Conservation (phyloP, 2,888 invertebrate genomes). For the Caenorhabditis angaria region DNA sequence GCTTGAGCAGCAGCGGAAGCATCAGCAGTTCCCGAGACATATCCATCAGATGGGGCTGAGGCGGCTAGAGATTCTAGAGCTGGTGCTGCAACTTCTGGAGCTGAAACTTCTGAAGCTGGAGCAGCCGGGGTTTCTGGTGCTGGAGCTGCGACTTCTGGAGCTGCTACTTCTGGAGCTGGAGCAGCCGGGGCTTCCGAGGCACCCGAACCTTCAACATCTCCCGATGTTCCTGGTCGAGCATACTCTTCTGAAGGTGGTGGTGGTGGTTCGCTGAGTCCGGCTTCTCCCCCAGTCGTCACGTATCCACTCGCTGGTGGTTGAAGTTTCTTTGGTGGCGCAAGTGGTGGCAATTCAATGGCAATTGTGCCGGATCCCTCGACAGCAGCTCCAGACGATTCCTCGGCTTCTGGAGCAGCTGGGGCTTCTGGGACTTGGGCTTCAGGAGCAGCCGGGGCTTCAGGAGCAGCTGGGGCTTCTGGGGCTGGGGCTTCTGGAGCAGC, state of each 20-base stretch:
- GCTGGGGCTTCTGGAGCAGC: conserved; percentile 13
- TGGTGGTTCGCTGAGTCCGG: conserved; percentile 3
- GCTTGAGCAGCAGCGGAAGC: conserved; percentile 10
- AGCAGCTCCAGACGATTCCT: not conserved
- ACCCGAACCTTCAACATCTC: conserved; percentile 13
- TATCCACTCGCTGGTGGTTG: conserved; percentile 41
- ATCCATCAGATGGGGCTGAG: conserved; percentile 4
- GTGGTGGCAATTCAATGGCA: conserved; percentile 33
- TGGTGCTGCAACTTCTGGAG: conserved; percentile 22
- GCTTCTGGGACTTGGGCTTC: not conserved
- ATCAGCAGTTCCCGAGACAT: conserved; percentile 7
- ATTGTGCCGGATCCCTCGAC: conserved; percentile 13
- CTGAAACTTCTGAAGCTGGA: conserved; percentile 7
- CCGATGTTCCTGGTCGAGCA: conserved; percentile 21
- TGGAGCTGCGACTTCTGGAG: conserved; percentile 27
- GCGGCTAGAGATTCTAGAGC: conserved; percentile 20
- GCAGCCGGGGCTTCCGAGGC: conserved; percentile 16
- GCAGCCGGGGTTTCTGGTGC: conserved; percentile 21
- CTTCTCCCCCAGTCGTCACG: conserved; percentile 24
- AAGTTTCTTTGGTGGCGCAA: conserved; percentile 20
- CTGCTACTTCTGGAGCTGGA: conserved; percentile 9
- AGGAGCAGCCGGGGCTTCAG: conserved; percentile 1
- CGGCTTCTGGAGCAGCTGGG: conserved; percentile 9
- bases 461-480: not conserved
- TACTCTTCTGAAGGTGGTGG: conserved; percentile 27